phyloP scores from a whole-genome alignment of 2,113 vertebrate species.

The Chiloscyllium plagiosum region DNA sequence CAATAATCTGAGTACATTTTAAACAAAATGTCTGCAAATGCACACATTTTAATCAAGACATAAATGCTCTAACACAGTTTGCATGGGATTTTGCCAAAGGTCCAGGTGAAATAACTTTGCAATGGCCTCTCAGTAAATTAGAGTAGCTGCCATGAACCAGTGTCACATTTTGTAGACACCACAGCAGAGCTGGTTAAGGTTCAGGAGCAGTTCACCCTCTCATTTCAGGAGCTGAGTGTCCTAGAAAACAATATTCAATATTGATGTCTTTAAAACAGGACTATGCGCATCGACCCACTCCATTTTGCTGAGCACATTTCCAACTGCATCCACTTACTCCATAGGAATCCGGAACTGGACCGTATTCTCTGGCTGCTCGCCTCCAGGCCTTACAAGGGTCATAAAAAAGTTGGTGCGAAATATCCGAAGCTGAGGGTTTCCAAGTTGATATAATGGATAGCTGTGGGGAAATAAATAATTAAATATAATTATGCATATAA shows the following conservation, averaged over 20 bases:
- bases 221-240: not conserved
- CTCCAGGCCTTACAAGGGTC: constrained; percentile 78
- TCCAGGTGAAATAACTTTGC: not conserved
- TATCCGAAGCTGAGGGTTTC: constrained; percentile 83
- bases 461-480: constrained; percentile 49
- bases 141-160: too few species aligned
- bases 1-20: not conserved
- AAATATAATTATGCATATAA: not conserved
- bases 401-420: constrained; percentile 87
- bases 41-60: not conserved
- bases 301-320: not conserved
- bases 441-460: constrained; percentile 81
- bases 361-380: constrained; percentile 74
- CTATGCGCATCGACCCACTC: not conserved
- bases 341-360: constrained; percentile 90
- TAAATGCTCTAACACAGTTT: not conserved
- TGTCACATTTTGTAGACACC: not conserved
- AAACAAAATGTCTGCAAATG: not conserved
- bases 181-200: not conserved
- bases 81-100: not conserved
- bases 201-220: not conserved
- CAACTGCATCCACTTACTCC: constrained; percentile 68
- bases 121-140: not conserved
- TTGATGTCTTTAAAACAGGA: not conserved
- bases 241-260: not conserved